Evolutionary conservation across 1,140 invertebrate genomes (phyloP).

Genomic region (Leptinotarsa lineolata): DNA sequence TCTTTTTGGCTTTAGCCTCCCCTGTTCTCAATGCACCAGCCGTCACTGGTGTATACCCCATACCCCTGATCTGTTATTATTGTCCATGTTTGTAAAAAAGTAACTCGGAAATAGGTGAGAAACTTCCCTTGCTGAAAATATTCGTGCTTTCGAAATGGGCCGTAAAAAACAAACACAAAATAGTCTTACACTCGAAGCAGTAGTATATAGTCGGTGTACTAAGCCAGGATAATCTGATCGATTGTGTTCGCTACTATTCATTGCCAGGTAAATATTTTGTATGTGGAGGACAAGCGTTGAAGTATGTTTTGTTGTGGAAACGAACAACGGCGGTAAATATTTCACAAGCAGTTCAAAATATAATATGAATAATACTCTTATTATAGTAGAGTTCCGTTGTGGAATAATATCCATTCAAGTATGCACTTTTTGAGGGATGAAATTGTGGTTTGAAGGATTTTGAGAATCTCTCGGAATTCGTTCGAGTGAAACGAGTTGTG

Average conservation of each 20-base stretch:
- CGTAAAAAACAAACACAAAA: neutral
- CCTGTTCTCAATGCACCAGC: no score
- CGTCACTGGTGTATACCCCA: no score
- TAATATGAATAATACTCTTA: constrained; percentile 21
- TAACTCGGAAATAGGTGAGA: no score
- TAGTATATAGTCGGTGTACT: neutral
- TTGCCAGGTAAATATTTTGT: constrained; percentile 25
- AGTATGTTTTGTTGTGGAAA: no score
- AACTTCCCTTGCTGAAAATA: no score
- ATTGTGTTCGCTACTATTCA: constrained; percentile 18
- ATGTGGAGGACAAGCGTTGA: constrained; percentile 9
- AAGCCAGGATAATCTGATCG: constrained; percentile 21
- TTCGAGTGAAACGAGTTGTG: constrained; percentile 1
- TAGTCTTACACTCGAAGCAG: neutral
- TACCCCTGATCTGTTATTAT: no score
- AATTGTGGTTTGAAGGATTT: constrained; percentile 13
- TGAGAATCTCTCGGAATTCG: neutral
- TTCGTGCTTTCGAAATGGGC: neutral
- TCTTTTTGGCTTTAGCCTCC: no score
- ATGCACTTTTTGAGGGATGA: constrained; percentile 8
- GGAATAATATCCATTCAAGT: constrained; percentile 24
- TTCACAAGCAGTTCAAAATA: constrained; percentile 18
- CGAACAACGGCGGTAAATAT: neutral
- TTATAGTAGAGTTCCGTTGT: constrained; percentile 23
- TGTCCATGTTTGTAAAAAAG: no score